Conservation (phyloP, 2,888 invertebrate species). For the Octonoba sinensis region DNA sequence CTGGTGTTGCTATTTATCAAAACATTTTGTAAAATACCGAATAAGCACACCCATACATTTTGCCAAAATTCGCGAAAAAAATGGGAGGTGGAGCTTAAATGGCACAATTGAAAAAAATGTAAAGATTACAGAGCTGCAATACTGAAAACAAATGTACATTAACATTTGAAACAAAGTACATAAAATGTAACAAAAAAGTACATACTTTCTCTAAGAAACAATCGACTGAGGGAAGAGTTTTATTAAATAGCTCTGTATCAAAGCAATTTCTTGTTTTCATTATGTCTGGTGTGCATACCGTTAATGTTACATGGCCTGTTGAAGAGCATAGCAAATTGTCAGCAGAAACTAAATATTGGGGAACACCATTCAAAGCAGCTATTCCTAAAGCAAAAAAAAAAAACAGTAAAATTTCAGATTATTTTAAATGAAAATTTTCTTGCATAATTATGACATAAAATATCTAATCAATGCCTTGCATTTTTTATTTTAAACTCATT, state of each 20-base stretch:
- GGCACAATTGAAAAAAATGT: no score
- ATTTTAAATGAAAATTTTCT: not conserved
- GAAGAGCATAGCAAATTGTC: conserved; percentile 42
- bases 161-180: not conserved
- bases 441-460: not conserved
- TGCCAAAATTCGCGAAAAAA: no score
- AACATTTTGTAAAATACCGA: no score
- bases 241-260: conserved; percentile 31
- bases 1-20: no score
- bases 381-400: conserved; percentile 27
- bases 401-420: not conserved
- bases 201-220: conserved; percentile 43
- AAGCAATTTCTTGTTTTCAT: conserved; percentile 33
- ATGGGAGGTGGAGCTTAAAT: no score
- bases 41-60: no score
- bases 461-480: not conserved
- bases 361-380: conserved; percentile 52
- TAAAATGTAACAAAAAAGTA: not conserved
- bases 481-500: no score
- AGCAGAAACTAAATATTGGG: conserved; percentile 46
- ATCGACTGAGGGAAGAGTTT: conserved; percentile 11
- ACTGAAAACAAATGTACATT: not conserved
- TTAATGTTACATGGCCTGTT: conserved; percentile 45
- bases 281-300: conserved; percentile 20
- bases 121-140: no score